phyloP scores from a whole-genome alignment of 2,888 invertebrate species.

The Hemaris fuciformis region DNA sequence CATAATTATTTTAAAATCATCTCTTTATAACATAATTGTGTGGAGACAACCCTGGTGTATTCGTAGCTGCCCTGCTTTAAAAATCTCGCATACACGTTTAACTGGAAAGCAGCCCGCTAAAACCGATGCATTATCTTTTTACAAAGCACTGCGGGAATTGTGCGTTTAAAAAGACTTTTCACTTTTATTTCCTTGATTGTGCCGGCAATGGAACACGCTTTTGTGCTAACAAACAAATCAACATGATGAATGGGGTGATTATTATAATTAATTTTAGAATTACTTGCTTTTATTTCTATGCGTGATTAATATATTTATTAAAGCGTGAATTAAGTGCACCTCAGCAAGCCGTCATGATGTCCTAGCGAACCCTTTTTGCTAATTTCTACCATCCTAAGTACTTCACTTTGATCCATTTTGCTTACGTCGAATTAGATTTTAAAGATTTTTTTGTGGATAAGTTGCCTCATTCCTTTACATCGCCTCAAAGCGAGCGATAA shows the following conservation, averaged over 20 bases:
- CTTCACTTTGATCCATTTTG: no score
- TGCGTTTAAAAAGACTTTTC: neutral
- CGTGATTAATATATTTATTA: neutral
- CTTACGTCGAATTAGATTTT: no score
- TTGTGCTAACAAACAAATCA: neutral
- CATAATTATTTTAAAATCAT: neutral
- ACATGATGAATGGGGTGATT: neutral
- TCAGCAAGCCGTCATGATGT: neutral
- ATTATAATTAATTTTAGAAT: neutral
- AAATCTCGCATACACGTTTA: neutral
- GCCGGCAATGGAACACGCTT: neutral
- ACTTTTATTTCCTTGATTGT: neutral
- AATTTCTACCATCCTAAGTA: no score
- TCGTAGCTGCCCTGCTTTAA: conserved; percentile 8
- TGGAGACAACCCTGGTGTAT: conserved; percentile 1
- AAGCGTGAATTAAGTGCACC: neutral
- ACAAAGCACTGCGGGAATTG: conserved; percentile 2
- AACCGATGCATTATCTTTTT: conserved; percentile 11
- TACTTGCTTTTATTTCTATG: no score
- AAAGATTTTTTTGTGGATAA: no score
- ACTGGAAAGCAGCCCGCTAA: neutral
- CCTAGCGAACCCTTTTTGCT: neutral
- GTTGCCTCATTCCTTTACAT: no score
- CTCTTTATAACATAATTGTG: neutral
- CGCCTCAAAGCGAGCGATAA: no score